phyloP scores from a whole-genome alignment of 2,888 invertebrate species.

The Miltochrista miniata region DNA sequence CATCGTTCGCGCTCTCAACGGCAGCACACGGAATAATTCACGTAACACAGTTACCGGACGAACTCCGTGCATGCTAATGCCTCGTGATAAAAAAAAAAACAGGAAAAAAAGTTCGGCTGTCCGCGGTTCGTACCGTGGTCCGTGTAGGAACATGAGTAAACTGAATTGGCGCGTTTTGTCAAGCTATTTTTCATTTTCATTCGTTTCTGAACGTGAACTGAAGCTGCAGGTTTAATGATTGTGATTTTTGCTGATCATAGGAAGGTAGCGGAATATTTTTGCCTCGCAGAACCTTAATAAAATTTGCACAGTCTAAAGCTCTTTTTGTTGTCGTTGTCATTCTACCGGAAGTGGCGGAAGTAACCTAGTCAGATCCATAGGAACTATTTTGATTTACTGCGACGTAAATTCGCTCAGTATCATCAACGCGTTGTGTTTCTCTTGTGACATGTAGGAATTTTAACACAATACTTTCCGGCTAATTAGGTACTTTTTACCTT shows the following conservation, averaged over 20 bases:
- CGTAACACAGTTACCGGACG: slow-evolving; percentile 72
- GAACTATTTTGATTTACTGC: too few species aligned
- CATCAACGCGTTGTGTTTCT: too few species aligned
- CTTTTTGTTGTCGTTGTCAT: too few species aligned
- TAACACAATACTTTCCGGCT: too few species aligned
- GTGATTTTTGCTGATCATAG: slow-evolving; percentile 13
- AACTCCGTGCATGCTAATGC: slow-evolving; percentile 73
- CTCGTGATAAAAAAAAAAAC: slow-evolving; percentile 45
- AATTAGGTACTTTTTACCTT: too few species aligned
- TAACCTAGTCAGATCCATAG: too few species aligned
- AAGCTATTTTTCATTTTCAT: slow-evolving; percentile 36
- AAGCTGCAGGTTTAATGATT: slow-evolving; percentile 33
- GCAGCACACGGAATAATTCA: slow-evolving; percentile 41
- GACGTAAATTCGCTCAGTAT: too few species aligned
- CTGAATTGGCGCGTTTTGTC: slow-evolving; percentile 44
- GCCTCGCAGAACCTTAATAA: too few species aligned
- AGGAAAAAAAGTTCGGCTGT: slow-evolving; percentile 48
- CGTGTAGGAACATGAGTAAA: slow-evolving; percentile 52
- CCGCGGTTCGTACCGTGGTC: slow-evolving; percentile 27
- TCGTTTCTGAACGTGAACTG: slow-evolving; percentile 26
- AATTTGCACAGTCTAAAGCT: too few species aligned
- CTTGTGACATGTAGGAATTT: too few species aligned
- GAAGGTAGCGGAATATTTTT: too few species aligned
- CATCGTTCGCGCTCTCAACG: slow-evolving; percentile 23
- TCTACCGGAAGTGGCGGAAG: too few species aligned